Base-by-base conservation (phyloP, 2,797 vertebrate genomes). In the Phoebastria nigripes region DNA sequence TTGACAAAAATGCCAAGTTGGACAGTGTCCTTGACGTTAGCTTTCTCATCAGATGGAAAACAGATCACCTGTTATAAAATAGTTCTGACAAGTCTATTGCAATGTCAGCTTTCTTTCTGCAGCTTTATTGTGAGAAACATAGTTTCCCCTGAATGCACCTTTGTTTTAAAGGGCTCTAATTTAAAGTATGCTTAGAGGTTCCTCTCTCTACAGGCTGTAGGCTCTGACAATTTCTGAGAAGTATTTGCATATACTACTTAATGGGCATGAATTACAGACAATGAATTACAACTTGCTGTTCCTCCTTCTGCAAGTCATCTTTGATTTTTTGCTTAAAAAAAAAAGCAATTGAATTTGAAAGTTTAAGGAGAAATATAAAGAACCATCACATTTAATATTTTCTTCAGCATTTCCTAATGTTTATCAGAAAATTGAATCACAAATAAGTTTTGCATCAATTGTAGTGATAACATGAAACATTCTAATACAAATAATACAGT, bases 71-170 rank as follows among this genome's bases (percentile, higher is more conserved):
- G 46, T 66, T 73, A 62, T 66, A 92, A 91, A 93, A 86, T 9
- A 77, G 14, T 79, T 89, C 78, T 95, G 94, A 95, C 84, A 95
- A 93, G 49, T 82, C 90, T 94, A 73, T 89, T 87, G 92, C 90
- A 81, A 86, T 82, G 90, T 92, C 95, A 95, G 81, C 94, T 93
- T 95, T 85, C 61, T 79, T 90, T 92, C 65, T 81, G n/a, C 22
- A 67, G 29, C 29, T 93, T 79, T 81, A 62, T 54, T 93, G 41
- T 82, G 41, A 88, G 24, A 81, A 82, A 82, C 26, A 63, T 25
- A 20, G 29, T 56, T 90, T 92, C 14, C 44, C 28, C 49, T 82
- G 20, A 70, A 85, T 33, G 12, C 17, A 63, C 24, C 41, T 93
- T 79, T 81, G 41, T 81, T 95, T 94, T 85, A 59, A 89, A 66